Base-by-base conservation (phyloP, 1,140 invertebrate genomes). In the Teleopsis dalmanni region DNA sequence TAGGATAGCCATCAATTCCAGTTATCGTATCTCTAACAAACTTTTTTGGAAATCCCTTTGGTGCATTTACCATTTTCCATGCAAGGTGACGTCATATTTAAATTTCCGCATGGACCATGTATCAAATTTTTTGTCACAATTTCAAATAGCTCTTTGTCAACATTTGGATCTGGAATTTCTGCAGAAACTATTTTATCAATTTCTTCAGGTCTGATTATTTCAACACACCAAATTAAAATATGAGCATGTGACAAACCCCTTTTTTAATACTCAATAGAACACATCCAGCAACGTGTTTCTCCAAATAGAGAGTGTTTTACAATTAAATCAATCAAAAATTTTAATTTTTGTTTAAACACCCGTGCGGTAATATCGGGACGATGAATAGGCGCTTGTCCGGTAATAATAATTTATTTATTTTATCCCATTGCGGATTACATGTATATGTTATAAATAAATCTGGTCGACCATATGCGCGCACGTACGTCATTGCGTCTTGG, bases 21-120 rank as follows among this genome's bases (percentile, higher is more conserved):
- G n/a, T n/a, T n/a, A n/a, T n/a, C n/a, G n/a, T n/a, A n/a, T n/a
- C n/a, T n/a, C n/a, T n/a, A n/a, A n/a, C n/a, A n/a, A n/a, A n/a
- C n/a, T n/a, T n/a, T n/a, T n/a, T n/a, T n/a, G n/a, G n/a, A n/a
- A n/a, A n/a, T n/a, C n/a, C n/a, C n/a, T n/a, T 36, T 36, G 10
- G 34, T 8, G 14, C 34, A 36, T 36, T 36, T 36, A 9, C 8
- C 38, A 40, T 40, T 40, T 21, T 40, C 22, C 38, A 40, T 40
- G 22, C 38, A 40, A 19, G 38, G n/a, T n/a, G n/a, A n/a, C n/a
- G n/a, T n/a, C n/a, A n/a, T n/a, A n/a, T n/a, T n/a, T n/a, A n/a
- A n/a, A 14, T 40, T 11, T 11, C 73, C 76, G 61, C 75, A 78
- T 40, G 74, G 76, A 19, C 76, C 75, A 71, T 78, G 76, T 50